Evolutionary conservation across 1,140 invertebrate genomes (phyloP), one percentile per base, ranked within the genome.

Genomic region (Rhopalosiphum maidis): DNA sequence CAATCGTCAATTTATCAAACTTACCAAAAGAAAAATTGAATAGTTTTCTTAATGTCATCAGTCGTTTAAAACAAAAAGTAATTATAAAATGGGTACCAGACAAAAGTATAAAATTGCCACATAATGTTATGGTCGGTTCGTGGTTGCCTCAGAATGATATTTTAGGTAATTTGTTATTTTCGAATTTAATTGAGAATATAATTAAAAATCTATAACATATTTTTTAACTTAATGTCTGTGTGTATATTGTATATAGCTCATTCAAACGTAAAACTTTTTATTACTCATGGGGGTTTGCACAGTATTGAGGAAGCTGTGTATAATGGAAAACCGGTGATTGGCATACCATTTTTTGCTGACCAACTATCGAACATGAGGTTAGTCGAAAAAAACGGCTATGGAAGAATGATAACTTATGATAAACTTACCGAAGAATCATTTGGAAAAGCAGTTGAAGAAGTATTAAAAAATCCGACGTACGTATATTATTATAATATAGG

Each of bases 341-440:
- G 95, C 94, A 95, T 97, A 21, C 97, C 97, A 0, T 94, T 97
- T 48, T 96, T 96, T 94, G 96, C 95, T 2, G 97, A 97, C 94
- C 97, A 97, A 94, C 95, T 95, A 18, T 95, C 95, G 92, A 96
- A 96, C 92, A 94, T 95, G 9, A 94, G 94, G 94, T 95, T 95
- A 94, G 95, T 95, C 85, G 92, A 95, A n/a, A 95, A 95, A 88
- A 91, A 94, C 23, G 95, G 95, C 93, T 95, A 95, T 93, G 95
- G 95, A 83, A 94, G 95, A 30, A 94, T 94, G 41, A 93, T 95
- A 48, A 77, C 95, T 90, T 94, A 95, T 93, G 94, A 95, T 93
- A 93, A 94, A 60, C 94, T 95, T 91, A 95, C 94, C 4, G 94
- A 95, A 87, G 94, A 95, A 87, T 94, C 93, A 21, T 88, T 95